Percentiles rank a stretch among this genome's conserved stretches.
phyloP scores from a whole-genome alignment of 1,140 invertebrate genomes.

The Penaeus indicus region DNA sequence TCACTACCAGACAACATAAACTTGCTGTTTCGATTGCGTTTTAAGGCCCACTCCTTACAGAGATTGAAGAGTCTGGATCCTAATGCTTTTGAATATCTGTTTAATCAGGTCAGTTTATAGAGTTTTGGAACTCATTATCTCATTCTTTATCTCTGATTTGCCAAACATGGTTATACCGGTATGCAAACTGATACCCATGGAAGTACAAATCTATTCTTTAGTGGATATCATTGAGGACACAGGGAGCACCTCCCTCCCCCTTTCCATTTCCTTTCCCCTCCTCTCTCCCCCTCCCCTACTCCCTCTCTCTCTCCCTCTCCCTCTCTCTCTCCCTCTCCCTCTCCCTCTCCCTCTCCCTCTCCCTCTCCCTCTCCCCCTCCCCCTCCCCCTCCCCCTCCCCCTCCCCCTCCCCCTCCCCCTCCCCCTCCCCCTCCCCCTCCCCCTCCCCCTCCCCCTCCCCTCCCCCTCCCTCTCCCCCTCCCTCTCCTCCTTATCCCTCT shows the following conservation, averaged over 20 bases:
- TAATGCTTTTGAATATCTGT: slow-evolving; percentile 52
- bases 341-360: too few relatives aligned
- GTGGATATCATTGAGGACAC: too few relatives aligned
- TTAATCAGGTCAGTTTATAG: slow-evolving; percentile 43
- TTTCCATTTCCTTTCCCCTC: too few relatives aligned
- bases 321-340: too few relatives aligned
- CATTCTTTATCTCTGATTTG: too few relatives aligned
- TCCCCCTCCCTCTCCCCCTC: not conserved
- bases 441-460: not conserved
- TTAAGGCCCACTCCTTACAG: slow-evolving; percentile 27
- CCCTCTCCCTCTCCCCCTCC: too few relatives aligned
- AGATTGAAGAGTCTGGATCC: slow-evolving; percentile 40
- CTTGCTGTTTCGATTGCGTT: slow-evolving; percentile 41
- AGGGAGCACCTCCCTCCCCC: not conserved
- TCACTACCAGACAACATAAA: slow-evolving; percentile 20
- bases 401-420: not conserved
- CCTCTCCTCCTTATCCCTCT: not conserved
- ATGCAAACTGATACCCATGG: too few relatives aligned
- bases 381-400: too few relatives aligned
- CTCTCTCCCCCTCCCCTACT: too few relatives aligned
- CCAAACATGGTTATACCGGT: too few relatives aligned
- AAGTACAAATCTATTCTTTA: too few relatives aligned
- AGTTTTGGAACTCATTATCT: not conserved
- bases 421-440: not conserved
- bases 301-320: too few relatives aligned